Evolutionary conservation across 2,113 vertebrate species (phyloP).

Genomic region (Tonatia bakeri): DNA sequence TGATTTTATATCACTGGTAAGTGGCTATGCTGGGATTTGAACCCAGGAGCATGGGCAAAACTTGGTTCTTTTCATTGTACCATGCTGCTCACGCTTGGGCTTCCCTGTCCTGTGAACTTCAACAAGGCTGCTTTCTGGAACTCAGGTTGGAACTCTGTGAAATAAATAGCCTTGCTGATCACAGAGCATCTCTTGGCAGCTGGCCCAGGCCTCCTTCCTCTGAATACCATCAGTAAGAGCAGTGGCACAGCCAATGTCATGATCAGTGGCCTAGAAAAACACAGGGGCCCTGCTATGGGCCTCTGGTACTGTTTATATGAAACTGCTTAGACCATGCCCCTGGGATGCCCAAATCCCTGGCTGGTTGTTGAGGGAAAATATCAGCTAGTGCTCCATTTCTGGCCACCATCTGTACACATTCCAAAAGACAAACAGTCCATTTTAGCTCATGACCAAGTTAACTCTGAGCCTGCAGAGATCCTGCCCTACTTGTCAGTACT

Average conservation of each 20-base stretch:
- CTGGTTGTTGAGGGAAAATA: background rate
- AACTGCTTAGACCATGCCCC: background rate
- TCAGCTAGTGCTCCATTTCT: conserved; percentile 27
- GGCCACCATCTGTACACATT: conserved; percentile 19
- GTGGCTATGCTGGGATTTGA: background rate
- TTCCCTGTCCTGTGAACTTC: background rate
- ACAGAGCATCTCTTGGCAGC: background rate
- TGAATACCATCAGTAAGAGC: background rate
- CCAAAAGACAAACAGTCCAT: background rate
- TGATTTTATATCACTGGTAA: background rate
- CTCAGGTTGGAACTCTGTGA: background rate
- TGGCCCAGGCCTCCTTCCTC: background rate
- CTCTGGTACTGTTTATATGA: conserved; percentile 32
- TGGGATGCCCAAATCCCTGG: background rate
- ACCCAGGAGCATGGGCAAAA: background rate
- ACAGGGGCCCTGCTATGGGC: background rate
- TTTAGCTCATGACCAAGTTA: background rate
- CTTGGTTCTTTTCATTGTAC: background rate
- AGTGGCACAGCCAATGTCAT: background rate
- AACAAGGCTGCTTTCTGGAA: background rate
- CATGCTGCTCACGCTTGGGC: background rate
- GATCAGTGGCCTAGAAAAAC: conserved; percentile 45
- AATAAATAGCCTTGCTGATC: background rate
- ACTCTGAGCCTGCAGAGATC: background rate
- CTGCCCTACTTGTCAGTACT: background rate